Percentiles rank a stretch among this genome's conserved stretches.
Evolutionary conservation across 2,888 invertebrate genomes (phyloP).

Genomic region (Mamestra brassicae): DNA sequence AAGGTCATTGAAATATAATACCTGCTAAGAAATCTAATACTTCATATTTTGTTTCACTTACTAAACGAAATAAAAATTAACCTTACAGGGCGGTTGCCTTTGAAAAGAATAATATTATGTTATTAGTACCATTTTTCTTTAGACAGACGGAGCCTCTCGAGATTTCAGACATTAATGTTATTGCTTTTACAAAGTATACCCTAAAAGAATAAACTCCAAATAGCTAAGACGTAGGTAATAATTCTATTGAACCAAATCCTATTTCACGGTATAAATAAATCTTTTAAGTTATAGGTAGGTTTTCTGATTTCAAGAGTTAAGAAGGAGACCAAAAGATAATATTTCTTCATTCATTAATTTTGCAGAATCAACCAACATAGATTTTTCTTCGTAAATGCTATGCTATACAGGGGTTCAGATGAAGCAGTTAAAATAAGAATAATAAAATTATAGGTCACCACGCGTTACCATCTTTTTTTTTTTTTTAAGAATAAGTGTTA

Average conservation of each 20-base stretch:
- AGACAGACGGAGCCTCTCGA: conserved; percentile 33
- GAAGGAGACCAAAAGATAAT: background rate
- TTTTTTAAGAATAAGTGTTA: no score
- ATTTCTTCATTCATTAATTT: background rate
- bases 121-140: conserved; percentile 38
- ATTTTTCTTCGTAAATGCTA: background rate
- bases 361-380: background rate
- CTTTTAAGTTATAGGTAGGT: conserved; percentile 9
- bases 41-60: conserved; percentile 1
- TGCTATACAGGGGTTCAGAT: background rate
- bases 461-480: no score
- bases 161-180: conserved; percentile 42
- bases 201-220: conserved; percentile 39
- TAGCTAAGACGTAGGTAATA: conserved; percentile 38
- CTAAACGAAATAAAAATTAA: conserved; percentile 23
- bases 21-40: background rate
- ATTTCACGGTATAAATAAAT: conserved; percentile 36
- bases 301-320: background rate
- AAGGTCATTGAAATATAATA: conserved; percentile 5
- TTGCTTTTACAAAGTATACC: conserved; percentile 44
- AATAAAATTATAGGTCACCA: no score
- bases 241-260: conserved; percentile 44
- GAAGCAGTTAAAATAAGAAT: no score
- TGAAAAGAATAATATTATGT: conserved; percentile 34
- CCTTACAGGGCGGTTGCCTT: background rate